A percentile compares a stretch with the other conserved stretches of the same genome.
phyloP scores from a whole-genome alignment of 2,888 invertebrate genomes.

The Vannuccia rotundouncinata region DNA sequence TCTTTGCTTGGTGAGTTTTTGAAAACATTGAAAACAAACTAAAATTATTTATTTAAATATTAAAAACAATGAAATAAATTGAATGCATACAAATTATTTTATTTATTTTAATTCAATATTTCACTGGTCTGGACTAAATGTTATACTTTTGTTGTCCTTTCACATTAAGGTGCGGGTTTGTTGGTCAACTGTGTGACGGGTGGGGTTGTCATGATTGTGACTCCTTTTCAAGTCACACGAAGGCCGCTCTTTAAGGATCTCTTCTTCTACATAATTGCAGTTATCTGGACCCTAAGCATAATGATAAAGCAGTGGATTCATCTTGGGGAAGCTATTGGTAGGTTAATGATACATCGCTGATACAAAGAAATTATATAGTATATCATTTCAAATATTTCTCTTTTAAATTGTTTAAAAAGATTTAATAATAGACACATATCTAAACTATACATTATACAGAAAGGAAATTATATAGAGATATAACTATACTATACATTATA shows the following conservation, averaged over 20 bases:
- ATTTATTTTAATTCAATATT: too few species aligned
- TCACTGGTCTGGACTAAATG: too few species aligned
- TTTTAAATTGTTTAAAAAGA: too few species aligned
- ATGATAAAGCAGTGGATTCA: constrained; percentile 58
- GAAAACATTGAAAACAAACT: too few species aligned
- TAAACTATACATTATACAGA: too few species aligned
- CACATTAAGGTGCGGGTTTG: constrained; percentile 61
- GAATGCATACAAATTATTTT: neutral
- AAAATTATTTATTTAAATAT: too few species aligned
- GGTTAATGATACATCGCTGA: constrained; percentile 44
- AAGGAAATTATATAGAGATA: too few species aligned
- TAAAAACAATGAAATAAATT: neutral
- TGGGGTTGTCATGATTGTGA: constrained; percentile 61
- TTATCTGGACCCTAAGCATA: constrained; percentile 59
- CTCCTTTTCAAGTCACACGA: constrained; percentile 60
- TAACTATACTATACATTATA: too few species aligned
- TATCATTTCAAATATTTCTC: too few species aligned
- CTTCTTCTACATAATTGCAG: constrained; percentile 59
- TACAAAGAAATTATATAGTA: too few species aligned
- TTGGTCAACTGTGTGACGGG: constrained; percentile 63
- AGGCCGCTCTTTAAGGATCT: constrained; percentile 60
- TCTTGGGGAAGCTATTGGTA: constrained; percentile 58
- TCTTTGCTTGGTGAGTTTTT: constrained; percentile 51
- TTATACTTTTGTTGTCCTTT: neutral
- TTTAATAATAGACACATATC: too few species aligned